A percentile compares a stretch with the other conserved stretches of the same genome.
These are phyloP conservation scores for Matsumyia berberina DNA, from an alignment of 2,888 invertebrate genomes.

Conservation along the genomic window DNA sequence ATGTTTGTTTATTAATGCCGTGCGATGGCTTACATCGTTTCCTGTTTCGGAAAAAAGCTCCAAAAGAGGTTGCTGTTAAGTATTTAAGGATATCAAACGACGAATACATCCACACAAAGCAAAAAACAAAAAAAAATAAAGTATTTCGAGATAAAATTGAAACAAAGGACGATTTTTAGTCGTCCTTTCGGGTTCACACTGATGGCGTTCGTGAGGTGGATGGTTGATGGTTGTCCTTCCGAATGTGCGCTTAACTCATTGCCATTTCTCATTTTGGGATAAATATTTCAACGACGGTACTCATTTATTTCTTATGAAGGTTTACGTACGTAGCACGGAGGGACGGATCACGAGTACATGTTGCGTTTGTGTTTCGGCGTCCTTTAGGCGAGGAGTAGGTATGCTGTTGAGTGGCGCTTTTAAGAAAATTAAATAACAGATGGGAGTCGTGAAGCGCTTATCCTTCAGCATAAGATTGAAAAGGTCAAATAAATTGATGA, in stretches of 20 bases:
- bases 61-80: constrained; percentile 30
- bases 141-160: constrained; percentile 27
- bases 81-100: constrained; percentile 50
- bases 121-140: not conserved
- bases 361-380: constrained; percentile 15
- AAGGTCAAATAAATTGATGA: constrained; percentile 26
- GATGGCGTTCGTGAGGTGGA: not conserved
- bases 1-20: constrained; percentile 45
- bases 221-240: constrained; percentile 36
- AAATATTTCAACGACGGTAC: constrained; percentile 66
- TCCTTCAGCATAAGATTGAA: constrained; percentile 22
- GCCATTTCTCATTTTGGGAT: constrained; percentile 74
- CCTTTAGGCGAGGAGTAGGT: not conserved
- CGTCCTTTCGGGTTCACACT: constrained; percentile 12
- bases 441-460: constrained; percentile 48
- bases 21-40: not conserved
- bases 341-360: constrained; percentile 14
- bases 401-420: constrained; percentile 34
- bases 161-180: constrained; percentile 43
- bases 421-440: constrained; percentile 50
- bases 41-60: not conserved
- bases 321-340: constrained; percentile 30
- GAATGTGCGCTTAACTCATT: constrained; percentile 54
- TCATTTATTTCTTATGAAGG: constrained; percentile 76
- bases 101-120: not conserved